Evolutionary conservation across 64 coral and sea anemone species (phyloP).

Genomic region (Platygyra sinensis): DNA sequence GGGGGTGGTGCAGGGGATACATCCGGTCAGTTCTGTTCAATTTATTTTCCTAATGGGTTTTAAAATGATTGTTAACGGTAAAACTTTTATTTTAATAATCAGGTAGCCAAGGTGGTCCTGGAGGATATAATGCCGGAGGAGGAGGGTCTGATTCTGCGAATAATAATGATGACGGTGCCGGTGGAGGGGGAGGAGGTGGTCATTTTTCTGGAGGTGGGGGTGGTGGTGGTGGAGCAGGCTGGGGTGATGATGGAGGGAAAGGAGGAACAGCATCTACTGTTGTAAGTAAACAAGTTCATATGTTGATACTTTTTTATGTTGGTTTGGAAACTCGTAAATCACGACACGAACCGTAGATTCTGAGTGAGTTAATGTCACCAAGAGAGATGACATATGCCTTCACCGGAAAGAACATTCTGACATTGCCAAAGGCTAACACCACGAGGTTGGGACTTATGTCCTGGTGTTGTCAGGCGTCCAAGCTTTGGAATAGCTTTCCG

Average conservation of each 20-base stretch:
- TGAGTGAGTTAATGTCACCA: no score
- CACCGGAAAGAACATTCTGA: no score
- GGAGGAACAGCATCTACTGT: constrained; percentile 57
- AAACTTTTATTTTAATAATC: neutral
- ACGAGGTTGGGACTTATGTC: no score
- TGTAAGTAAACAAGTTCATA: constrained; percentile 21
- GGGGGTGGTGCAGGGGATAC: constrained; percentile 19
- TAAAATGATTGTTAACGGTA: no score
- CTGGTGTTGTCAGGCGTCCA: no score
- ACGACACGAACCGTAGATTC: neutral
- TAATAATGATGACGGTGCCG: constrained; percentile 51
- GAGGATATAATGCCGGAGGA: constrained; percentile 72
- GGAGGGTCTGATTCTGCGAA: constrained; percentile 55
- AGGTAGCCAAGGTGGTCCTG: constrained; percentile 39
- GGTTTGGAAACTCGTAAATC: neutral
- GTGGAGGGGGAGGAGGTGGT: constrained; percentile 72
- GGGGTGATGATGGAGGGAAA: constrained; percentile 25
- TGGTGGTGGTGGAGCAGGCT: constrained; percentile 50
- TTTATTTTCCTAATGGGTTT: neutral
- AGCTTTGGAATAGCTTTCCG: no score
- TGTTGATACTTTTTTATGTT: neutral
- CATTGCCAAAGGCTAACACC: no score
- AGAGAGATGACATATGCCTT: no score
- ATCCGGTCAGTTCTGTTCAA: neutral
- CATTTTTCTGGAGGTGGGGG: constrained; percentile 79